Percentiles rank a stretch among this genome's conserved stretches.
These are phyloP conservation scores for Microvelia longipes DNA, from an alignment of 1,140 invertebrate genomes.

Conservation along the genomic window DNA sequence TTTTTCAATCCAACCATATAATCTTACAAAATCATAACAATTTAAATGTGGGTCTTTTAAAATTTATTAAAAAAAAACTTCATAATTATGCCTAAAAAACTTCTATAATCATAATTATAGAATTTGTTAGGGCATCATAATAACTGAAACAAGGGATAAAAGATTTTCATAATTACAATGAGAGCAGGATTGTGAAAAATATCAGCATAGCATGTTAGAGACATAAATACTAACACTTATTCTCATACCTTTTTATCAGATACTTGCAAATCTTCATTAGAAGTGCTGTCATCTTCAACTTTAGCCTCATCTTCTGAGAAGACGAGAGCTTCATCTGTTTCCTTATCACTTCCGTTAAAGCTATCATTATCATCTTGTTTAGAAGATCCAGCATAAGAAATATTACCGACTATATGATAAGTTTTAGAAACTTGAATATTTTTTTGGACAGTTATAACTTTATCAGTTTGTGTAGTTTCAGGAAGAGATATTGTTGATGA, in stretches of 20 bases:
- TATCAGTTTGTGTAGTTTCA: constrained; percentile 17
- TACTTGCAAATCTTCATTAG: constrained; percentile 22
- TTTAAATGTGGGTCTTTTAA: too few species aligned
- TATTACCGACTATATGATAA: constrained; percentile 23
- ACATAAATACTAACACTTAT: too few species aligned
- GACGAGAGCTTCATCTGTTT: constrained; percentile 45
- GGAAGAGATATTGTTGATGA: neutral
- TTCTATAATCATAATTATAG: too few species aligned
- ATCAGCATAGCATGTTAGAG: too few species aligned
- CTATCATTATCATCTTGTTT: constrained; percentile 35
- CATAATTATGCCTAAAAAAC: too few species aligned
- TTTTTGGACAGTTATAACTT: constrained; percentile 20
- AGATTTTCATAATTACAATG: too few species aligned
- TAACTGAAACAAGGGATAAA: too few species aligned
- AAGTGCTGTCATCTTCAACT: constrained; percentile 28
- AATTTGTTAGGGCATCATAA: too few species aligned
- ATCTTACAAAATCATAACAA: too few species aligned
- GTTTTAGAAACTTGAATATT: constrained; percentile 26
- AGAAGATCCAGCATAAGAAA: constrained; percentile 23
- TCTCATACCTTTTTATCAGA: neutral
- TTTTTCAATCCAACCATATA: too few species aligned
- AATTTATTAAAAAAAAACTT: too few species aligned
- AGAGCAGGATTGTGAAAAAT: too few species aligned
- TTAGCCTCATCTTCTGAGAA: constrained; percentile 49
- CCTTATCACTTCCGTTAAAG: constrained; percentile 47